Evolutionary conservation across 2,888 invertebrate species (phyloP).

Genomic region (Polydrusus cervinus): DNA sequence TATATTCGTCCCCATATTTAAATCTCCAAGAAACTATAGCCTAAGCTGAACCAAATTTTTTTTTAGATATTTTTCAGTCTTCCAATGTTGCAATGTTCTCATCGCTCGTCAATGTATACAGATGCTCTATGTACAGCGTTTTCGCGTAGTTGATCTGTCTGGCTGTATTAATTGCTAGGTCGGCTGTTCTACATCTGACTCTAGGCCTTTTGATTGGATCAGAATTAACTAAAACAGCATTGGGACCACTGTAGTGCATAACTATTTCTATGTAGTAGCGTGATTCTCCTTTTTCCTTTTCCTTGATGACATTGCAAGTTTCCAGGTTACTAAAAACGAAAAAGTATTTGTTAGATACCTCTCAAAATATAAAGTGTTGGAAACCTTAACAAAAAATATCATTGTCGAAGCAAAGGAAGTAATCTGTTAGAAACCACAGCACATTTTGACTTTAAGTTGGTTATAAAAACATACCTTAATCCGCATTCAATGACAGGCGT

Average conservation of each 20-base stretch:
- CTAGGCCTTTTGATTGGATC: slow-evolving; percentile 80
- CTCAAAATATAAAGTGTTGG: too few relatives aligned
- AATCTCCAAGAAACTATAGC: background rate
- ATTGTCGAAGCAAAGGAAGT: too few relatives aligned
- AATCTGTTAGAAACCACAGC: too few relatives aligned
- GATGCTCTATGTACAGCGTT: slow-evolving; percentile 87
- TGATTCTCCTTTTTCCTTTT: slow-evolving; percentile 70
- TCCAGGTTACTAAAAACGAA: slow-evolving; percentile 75
- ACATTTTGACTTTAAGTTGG: too few relatives aligned
- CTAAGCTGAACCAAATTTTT: background rate
- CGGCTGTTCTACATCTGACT: slow-evolving; percentile 84
- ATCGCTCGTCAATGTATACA: slow-evolving; percentile 77
- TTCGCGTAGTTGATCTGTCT: slow-evolving; percentile 93
- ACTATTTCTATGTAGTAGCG: slow-evolving; percentile 83
- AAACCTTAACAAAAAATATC: too few relatives aligned
- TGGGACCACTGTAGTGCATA: slow-evolving; percentile 74
- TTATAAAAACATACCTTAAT: slow-evolving; percentile 71
- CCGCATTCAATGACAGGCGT: slow-evolving; percentile 76
- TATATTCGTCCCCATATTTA: background rate
- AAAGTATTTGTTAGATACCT: too few relatives aligned
- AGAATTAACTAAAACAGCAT: slow-evolving; percentile 70
- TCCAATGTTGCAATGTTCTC: slow-evolving; percentile 62
- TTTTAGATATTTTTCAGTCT: slow-evolving; percentile 60
- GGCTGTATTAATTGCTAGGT: slow-evolving; percentile 81
- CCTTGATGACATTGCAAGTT: slow-evolving; percentile 77